Evolutionary conservation across 2,113 vertebrate genomes (phyloP), one percentile per base, ranked within the genome.

Genomic region (Pholis gunnellus): DNA sequence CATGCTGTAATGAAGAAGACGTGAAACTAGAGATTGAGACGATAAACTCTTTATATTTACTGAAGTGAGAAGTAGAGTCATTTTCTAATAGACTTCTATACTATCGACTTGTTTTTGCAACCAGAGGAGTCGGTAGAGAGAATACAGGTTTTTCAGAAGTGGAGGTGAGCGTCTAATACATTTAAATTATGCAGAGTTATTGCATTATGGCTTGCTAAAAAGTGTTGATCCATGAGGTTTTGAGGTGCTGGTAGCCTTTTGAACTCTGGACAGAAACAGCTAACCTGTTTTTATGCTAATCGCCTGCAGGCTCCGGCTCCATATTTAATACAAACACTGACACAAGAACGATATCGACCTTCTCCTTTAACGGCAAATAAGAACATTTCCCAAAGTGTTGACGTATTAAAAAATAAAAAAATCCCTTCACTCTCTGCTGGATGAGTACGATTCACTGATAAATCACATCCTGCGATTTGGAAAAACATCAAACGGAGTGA

Each of bases 401-500:
- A 65, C 69, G 34, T 59, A 44, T 5, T 61, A 78, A 42, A 72
- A 18, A 71, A 44, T 11, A 22, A 13, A 54, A 48, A 54, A 56
- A 56, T 56, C 15, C 66, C 46, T 56, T 69, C 5, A 64, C 66
- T 75, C 79, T 69, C 9, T 77, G 81, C 75, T 34, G 54, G 4
- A 70, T 56, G 22, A 50, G 31, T 59, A 44, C 78, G 78, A 84
- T 76, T 87, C 81, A 85, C 68, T 80, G 66, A 78, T 44, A 40
- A 56, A 78, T 78, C 66, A 27, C 46, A 73, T 79, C 60, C 50
- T 81, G 50, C 44, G 65, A 79, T 81, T 85, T 87, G 56, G 44
- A 72, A 76, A 57, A 63, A 85, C 72, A 73, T 82, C 75, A 85
- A 88, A 84, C 66, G 76, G 67, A 81, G 52, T 71, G 42, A 70